A percentile compares a stretch with the other conserved stretches of the same genome.
These are phyloP conservation scores for Hypothenemus hampei DNA, from an alignment of 1,140 invertebrate genomes.

Conservation along the genomic window DNA sequence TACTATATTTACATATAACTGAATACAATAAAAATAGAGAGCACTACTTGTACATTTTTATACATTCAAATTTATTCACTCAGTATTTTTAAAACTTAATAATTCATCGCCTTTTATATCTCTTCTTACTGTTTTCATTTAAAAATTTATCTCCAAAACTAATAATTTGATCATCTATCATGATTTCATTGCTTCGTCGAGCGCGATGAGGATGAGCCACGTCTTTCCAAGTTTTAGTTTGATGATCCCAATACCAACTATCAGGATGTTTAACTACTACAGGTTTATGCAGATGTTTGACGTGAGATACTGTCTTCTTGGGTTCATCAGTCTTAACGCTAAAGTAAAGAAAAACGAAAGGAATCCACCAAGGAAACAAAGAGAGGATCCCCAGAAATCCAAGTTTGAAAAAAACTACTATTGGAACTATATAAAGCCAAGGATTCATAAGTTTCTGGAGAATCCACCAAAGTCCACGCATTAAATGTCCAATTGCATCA, in stretches of 20 bases:
- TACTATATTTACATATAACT: no score
- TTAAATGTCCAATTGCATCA: constrained; percentile 34
- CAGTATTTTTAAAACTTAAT: no score
- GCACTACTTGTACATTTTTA: no score
- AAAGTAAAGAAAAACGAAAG: constrained; percentile 35
- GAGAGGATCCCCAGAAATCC: constrained; percentile 35
- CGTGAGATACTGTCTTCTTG: constrained; percentile 32
- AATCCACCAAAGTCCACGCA: constrained; percentile 27
- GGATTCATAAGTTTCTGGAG: constrained; percentile 36
- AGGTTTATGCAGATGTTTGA: constrained; percentile 41
- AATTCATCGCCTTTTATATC: no score
- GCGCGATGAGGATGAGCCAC: constrained; percentile 27
- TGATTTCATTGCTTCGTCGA: constrained; percentile 11
- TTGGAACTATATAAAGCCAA: constrained; percentile 38
- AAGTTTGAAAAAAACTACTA: constrained; percentile 33
- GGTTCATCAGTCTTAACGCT: constrained; percentile 32
- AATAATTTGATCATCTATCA: constrained; percentile 16
- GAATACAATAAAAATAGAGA: no score
- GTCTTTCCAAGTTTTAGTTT: constrained; percentile 42
- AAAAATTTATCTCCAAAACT: constrained; percentile 25
- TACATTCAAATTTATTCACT: no score
- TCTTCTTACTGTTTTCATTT: no score
- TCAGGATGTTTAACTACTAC: constrained; percentile 39
- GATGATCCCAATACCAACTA: constrained; percentile 44
- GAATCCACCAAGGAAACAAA: constrained; percentile 45